These are phyloP conservation scores for Galleria mellonella DNA, from an alignment of 1,140 invertebrate species.

Conservation along the genomic window DNA sequence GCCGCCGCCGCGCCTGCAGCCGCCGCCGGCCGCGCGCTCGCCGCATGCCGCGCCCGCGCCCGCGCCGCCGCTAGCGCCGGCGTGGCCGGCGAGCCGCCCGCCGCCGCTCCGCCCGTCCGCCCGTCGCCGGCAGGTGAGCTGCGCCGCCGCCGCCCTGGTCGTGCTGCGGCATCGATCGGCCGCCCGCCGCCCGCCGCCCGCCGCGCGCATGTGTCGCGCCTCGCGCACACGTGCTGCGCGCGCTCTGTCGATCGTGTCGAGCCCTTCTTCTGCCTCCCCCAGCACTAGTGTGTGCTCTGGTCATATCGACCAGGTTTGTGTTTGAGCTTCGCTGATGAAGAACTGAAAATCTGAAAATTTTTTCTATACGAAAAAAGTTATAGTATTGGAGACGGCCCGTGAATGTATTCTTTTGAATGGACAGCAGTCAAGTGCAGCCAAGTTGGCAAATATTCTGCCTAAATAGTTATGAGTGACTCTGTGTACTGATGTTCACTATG, in stretches of 20 bases:
- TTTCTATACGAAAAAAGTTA: too few relatives aligned
- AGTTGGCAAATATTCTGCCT: too few relatives aligned
- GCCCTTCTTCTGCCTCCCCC: too few relatives aligned
- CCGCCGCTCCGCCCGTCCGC: slow-evolving; percentile 19
- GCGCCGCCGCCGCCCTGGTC: neutral
- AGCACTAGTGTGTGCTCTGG: too few relatives aligned
- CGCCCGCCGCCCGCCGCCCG: slow-evolving; percentile 5
- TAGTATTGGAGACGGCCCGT: neutral
- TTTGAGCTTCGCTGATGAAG: too few relatives aligned
- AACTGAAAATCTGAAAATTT: too few relatives aligned
- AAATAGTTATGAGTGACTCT: too few relatives aligned
- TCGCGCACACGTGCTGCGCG: neutral
- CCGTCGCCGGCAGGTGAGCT: slow-evolving; percentile 30
- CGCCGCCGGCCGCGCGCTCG: slow-evolving; percentile 24
- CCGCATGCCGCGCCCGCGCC: slow-evolving; percentile 49
- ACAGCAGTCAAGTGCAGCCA: neutral
- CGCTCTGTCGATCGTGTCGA: neutral
- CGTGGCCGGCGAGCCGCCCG: slow-evolving; percentile 41
- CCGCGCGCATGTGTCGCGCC: slow-evolving; percentile 3
- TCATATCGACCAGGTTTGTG: too few relatives aligned
- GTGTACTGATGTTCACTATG: too few relatives aligned
- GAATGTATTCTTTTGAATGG: neutral
- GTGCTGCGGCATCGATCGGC: slow-evolving; percentile 5
- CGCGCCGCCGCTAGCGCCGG: slow-evolving; percentile 41
- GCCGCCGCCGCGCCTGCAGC: slow-evolving; percentile 14